These are phyloP conservation scores for Crotophaga sulcirostris DNA, from an alignment of 2,113 vertebrate genomes.

Conservation along the genomic window DNA sequence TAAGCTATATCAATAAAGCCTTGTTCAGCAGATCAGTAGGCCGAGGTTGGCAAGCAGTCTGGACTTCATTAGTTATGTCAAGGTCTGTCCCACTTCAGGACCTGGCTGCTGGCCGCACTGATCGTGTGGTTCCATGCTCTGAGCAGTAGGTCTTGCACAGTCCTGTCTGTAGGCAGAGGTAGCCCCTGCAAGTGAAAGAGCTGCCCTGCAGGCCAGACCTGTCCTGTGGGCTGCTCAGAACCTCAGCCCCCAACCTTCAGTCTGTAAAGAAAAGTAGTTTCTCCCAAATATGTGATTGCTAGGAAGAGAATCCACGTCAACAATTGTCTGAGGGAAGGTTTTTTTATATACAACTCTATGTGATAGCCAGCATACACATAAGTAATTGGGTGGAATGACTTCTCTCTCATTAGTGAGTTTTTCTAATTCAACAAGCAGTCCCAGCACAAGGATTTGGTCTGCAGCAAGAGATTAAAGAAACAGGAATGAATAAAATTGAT, in stretches of 20 bases:
- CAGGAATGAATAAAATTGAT: not conserved
- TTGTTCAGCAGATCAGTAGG: not conserved
- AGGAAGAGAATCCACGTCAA: not conserved
- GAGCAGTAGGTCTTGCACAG: not conserved
- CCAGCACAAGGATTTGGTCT: not conserved
- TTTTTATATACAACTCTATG: not conserved
- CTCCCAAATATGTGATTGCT: not conserved
- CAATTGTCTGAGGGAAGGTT: not conserved
- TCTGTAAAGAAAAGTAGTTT: not conserved
- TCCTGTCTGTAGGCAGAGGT: not conserved
- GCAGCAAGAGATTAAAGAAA: not conserved
- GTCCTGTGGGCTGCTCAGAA: not conserved
- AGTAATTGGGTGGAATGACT: not conserved
- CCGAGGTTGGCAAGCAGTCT: not conserved
- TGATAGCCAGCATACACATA: not conserved
- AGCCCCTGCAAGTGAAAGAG: not conserved
- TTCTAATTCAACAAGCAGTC: not conserved
- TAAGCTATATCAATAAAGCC: not conserved
- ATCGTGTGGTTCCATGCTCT: not conserved
- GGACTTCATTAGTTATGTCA: not conserved
- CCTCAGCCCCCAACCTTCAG: not conserved
- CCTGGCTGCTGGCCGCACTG: not conserved
- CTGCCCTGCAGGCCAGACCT: not conserved
- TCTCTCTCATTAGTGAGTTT: not conserved
- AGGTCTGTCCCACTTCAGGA: not conserved